These are phyloP conservation scores for Melanostoma mellinum DNA, from an alignment of 2,888 invertebrate species.

Conservation along the genomic window DNA sequence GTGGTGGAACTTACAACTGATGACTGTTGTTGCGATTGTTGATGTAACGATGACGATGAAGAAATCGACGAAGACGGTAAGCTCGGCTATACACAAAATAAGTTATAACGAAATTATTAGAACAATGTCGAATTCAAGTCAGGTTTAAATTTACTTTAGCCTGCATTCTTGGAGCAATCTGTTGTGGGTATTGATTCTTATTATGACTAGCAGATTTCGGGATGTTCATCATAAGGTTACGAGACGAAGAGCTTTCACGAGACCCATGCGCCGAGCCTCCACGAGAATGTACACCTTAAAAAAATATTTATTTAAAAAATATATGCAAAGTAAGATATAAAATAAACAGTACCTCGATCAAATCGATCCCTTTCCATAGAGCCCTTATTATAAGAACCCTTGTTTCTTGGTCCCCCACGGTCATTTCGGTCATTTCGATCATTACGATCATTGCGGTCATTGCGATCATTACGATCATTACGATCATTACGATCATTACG, in stretches of 20 bases:
- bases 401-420: conserved; percentile 79
- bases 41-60: conserved; percentile 36
- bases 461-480: conserved; percentile 76
- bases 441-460: conserved; percentile 77
- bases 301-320: background rate
- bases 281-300: conserved; percentile 82
- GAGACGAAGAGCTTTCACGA: conserved; percentile 81
- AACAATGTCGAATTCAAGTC: background rate
- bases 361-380: conserved; percentile 81
- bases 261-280: conserved; percentile 85
- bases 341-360: conserved; percentile 74
- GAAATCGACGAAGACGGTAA: conserved; percentile 41
- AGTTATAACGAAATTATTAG: background rate
- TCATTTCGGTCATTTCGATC: conserved; percentile 77
- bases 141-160: conserved; percentile 74
- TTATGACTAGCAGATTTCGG: conserved; percentile 81
- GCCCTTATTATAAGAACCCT: conserved; percentile 79
- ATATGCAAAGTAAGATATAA: conserved; percentile 6
- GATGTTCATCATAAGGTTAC: conserved; percentile 77
- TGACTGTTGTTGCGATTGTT: conserved; percentile 36
- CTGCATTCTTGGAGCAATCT: conserved; percentile 77
- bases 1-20: conserved; percentile 37
- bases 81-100: conserved; percentile 28
- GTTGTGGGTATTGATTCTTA: conserved; percentile 78
- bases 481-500: conserved; percentile 77